These are phyloP conservation scores for Eupithecia tripunctaria DNA, from an alignment of 2,888 invertebrate species.

Conservation along the genomic window DNA sequence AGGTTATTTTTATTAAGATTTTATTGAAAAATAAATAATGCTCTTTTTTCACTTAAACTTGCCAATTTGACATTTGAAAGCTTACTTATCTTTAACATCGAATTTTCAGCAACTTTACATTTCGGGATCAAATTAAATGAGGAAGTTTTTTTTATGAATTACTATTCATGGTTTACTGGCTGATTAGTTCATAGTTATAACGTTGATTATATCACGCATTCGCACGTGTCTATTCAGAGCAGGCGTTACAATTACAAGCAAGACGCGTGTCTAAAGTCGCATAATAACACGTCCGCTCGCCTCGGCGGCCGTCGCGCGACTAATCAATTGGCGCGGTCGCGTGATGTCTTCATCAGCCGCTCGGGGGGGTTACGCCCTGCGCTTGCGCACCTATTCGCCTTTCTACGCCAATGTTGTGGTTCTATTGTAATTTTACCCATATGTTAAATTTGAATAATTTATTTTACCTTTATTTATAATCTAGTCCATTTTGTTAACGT, in stretches of 20 bases:
- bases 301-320: conserved; percentile 77
- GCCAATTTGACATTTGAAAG: not conserved
- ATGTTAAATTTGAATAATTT: conserved; percentile 29
- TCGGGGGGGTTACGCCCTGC: conserved; percentile 80
- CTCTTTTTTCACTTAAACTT: not conserved
- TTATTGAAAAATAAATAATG: not conserved
- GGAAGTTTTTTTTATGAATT: not conserved
- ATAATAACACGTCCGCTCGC: conserved; percentile 76
- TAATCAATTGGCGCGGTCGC: conserved; percentile 81
- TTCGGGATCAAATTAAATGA: not conserved
- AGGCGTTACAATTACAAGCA: conserved; percentile 46
- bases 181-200: not conserved
- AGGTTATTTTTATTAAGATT: not conserved
- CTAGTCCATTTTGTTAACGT: conserved; percentile 4
- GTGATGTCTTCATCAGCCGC: conserved; percentile 84
- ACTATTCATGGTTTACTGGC: not conserved
- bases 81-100: not conserved
- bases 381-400: conserved; percentile 58
- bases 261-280: conserved; percentile 78
- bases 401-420: conserved; percentile 38
- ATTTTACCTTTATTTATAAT: conserved; percentile 7
- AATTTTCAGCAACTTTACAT: not conserved
- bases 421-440: conserved; percentile 38
- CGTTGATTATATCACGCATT: conserved; percentile 38
- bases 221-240: conserved; percentile 45